These are phyloP conservation scores for Scaptomyza graminum DNA, from an alignment of 1,140 invertebrate genomes.

Conservation along the genomic window DNA sequence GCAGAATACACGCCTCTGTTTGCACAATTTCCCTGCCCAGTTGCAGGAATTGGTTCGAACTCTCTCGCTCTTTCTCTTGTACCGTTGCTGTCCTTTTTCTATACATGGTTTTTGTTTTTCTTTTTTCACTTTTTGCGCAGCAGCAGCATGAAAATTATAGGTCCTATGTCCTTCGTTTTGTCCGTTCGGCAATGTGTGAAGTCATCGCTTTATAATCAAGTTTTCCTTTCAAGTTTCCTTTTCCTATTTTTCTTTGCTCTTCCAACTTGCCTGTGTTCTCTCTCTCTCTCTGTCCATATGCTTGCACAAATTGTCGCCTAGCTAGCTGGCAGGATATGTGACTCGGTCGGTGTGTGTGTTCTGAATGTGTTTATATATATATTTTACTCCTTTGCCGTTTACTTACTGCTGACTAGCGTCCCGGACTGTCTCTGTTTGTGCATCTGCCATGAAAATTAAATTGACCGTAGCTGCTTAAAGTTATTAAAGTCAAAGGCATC, in stretches of 20 bases:
- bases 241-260: constrained; percentile 26
- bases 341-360: not conserved
- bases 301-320: constrained; percentile 73
- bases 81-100: constrained; percentile 45
- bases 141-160: constrained; percentile 71
- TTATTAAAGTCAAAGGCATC: constrained; percentile 68
- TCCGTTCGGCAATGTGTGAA: constrained; percentile 75
- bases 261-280: not conserved
- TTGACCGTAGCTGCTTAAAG: constrained; percentile 82
- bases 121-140: constrained; percentile 32
- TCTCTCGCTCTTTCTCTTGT: not conserved
- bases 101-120: constrained; percentile 3
- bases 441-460: constrained; percentile 79
- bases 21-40: constrained; percentile 67
- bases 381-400: constrained; percentile 57
- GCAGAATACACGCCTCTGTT: constrained; percentile 67
- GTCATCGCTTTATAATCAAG: constrained; percentile 83
- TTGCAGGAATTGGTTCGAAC: no score
- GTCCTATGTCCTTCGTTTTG: constrained; percentile 45
- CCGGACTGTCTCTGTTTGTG: constrained; percentile 24
- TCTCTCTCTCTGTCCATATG: constrained; percentile 57
- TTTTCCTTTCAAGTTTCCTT: constrained; percentile 79
- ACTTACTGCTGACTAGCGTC: constrained; percentile 52
- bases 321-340: constrained; percentile 61
- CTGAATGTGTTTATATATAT: constrained; percentile 4